Conservation (phyloP, 1,140 invertebrate genomes). For the Plectrocnemia conspersa region DNA sequence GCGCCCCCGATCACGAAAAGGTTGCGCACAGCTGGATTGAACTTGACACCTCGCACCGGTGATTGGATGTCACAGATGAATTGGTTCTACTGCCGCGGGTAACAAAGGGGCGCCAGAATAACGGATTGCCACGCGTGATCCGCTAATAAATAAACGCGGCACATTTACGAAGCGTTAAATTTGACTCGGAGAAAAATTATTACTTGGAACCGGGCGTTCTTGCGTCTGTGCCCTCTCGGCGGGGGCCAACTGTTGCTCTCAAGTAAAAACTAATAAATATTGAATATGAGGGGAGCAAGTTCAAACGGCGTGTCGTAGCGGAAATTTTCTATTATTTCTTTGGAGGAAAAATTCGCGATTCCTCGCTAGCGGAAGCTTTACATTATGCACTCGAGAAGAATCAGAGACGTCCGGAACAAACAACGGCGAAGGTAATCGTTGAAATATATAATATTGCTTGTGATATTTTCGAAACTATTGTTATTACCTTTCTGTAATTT, state of each 20-base stretch:
- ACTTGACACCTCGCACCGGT: constrained; percentile 7
- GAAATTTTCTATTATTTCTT: constrained; percentile 16
- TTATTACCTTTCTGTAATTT: too few relatives aligned
- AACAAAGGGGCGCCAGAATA: neutral
- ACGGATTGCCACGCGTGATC: constrained; percentile 10
- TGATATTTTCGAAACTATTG: too few relatives aligned
- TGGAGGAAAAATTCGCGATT: constrained; percentile 8
- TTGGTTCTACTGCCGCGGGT: neutral
- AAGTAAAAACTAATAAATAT: constrained; percentile 13
- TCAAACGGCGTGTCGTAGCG: constrained; percentile 8
- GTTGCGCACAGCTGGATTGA: neutral
- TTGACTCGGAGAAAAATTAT: neutral
- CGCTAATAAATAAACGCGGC: constrained; percentile 23
- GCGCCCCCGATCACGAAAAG: neutral
- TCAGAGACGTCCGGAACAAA: too few relatives aligned
- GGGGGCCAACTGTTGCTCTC: constrained; percentile 14
- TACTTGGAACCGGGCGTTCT: constrained; percentile 6
- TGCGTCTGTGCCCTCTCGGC: too few relatives aligned
- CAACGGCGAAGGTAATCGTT: too few relatives aligned
- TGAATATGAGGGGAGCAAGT: constrained; percentile 12
- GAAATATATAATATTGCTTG: too few relatives aligned
- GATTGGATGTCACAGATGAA: constrained; percentile 18
- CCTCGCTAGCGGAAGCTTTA: neutral
- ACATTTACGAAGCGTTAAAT: constrained; percentile 17
- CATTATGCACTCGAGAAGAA: constrained; percentile 17